A percentile compares a stretch with the other conserved stretches of the same genome.
Conservation (phyloP, 1,140 invertebrate genomes). For the Aphis craccivora region DNA sequence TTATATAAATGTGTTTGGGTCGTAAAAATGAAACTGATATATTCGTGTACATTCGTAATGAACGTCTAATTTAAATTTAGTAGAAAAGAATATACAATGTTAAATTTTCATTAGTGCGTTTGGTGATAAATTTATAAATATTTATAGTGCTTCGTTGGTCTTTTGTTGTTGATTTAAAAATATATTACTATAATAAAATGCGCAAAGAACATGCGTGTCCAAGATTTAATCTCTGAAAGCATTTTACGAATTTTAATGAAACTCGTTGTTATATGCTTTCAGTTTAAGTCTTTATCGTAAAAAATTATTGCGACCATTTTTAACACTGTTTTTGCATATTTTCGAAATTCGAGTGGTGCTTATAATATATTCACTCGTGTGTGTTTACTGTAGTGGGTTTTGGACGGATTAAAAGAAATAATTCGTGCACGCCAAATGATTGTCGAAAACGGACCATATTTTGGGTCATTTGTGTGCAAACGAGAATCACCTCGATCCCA, state of each 20-base stretch:
- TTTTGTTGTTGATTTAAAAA: slow-evolving; percentile 25
- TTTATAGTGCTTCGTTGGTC: neutral
- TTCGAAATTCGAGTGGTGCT: neutral
- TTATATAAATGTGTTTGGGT: neutral
- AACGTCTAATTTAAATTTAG: neutral
- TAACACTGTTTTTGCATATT: neutral
- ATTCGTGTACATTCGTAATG: neutral
- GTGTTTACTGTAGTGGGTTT: neutral
- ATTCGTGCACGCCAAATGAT: slow-evolving; percentile 1
- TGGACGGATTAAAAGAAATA: neutral
- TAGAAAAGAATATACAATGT: neutral
- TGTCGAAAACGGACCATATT: slow-evolving; percentile 28
- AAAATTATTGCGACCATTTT: slow-evolving; percentile 11
- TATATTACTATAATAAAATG: neutral
- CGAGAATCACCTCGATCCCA: slow-evolving; percentile 40
- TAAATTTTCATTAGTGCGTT: slow-evolving; percentile 24
- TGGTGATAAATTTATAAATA: slow-evolving; percentile 35
- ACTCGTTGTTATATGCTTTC: neutral
- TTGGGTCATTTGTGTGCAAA: slow-evolving; percentile 51
- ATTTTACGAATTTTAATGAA: slow-evolving; percentile 25
- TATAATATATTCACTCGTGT: neutral
- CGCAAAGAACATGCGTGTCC: neutral
- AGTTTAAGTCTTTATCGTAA: slow-evolving; percentile 12
- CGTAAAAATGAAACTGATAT: neutral
- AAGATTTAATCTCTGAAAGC: slow-evolving; percentile 26